Base-by-base conservation (phyloP, 2,888 invertebrate genomes). In the Stratiomys singularior region DNA sequence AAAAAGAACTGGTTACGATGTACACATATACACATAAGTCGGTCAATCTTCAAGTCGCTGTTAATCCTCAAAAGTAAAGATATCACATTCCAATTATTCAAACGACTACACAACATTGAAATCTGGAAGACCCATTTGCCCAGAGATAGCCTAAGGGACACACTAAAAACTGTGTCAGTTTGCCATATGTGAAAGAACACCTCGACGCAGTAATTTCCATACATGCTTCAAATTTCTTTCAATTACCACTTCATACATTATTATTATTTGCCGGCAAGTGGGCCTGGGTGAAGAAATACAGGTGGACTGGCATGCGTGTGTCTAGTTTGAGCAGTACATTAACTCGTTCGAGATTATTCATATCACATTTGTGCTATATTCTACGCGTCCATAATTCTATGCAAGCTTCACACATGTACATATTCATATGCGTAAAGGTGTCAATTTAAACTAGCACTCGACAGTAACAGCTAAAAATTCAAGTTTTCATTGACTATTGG, bases 291-390 rank as follows among this genome's bases (percentile, higher is more conserved):
- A 47, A 37, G 23, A 23, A 25, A 37, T 9, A 37, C 37, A 37
- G 37, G 37, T 37, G 37, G 9, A 63, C 27, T 66, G 37, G 37
- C 9, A 37, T 37, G 9, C 37, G 3, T 9, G 9, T 37, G 9
- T 37, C 37, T 5, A 5, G 37, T 37, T 37, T 37, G 37, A 37
- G 37, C 9, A 37, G 37, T 37, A 13, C 66, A 66, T 66, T 66
- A 13, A 18, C 69, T 69, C 47, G 64, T 46, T 30, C 47, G 25
- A 69, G 44, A 46, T 69, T 47, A 69, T 69, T 69, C 69, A 47
- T 69, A 69, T 46, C 69, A 69, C 69, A 46, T 27, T 47, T 69
- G 69, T 47, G 69, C 69, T 46, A 69, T 46, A 69, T 69, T 69
- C 25, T 69, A 69, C 69, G 69, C 46, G 69, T 44, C 27, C 69